Base-by-base conservation (phyloP, 1,140 invertebrate genomes). In the Tenebrio molitor region DNA sequence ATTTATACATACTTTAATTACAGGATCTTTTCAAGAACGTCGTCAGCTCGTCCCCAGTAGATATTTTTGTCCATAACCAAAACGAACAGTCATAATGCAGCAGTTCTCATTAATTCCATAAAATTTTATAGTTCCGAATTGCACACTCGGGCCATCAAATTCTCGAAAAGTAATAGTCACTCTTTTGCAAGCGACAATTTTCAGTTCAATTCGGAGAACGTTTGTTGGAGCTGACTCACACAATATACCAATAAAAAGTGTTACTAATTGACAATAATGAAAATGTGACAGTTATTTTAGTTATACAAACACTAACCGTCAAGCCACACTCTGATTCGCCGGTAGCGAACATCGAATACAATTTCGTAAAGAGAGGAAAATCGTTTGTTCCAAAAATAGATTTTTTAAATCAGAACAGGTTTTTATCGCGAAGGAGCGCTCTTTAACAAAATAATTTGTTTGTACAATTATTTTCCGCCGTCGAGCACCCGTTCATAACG, bases 381-480 rank as follows among this genome's bases (percentile, higher is more conserved):
- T 12, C 36, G 36, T 29, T 6, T n/a, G 12, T 29, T 16, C 23
- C 3, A 58, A 58, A 44, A 16, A 44, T 58, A 58, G 50, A 25
- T 58, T 58, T 58, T 25, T 33, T 21, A 29, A 29, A 39, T 39
- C 6, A 12, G 6, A 39, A 2, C 36, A 2, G 4, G n/a, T 58
- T 58, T 29, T 21, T 21, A 21, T 8, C 46, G 2, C 19, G 10
- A 58, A 58, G 12, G 33, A 58, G 19, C 50, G 14, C 50, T 25
- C 21, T 29, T 19, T 12, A 58, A 58, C 36, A n/a, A 58, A 53
- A 53, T 53, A 53, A 58, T 58, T 58, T 58, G 50, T 58, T 58
- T 58, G 50, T 33, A 12, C 50, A 58, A 58, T 58, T 58, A 58
- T 58, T 58, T 58, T 8, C 50, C 50, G 14, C 33, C 50, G 50